phyloP scores from a whole-genome alignment of 2,113 vertebrate genomes.

The Panthera uncia region DNA sequence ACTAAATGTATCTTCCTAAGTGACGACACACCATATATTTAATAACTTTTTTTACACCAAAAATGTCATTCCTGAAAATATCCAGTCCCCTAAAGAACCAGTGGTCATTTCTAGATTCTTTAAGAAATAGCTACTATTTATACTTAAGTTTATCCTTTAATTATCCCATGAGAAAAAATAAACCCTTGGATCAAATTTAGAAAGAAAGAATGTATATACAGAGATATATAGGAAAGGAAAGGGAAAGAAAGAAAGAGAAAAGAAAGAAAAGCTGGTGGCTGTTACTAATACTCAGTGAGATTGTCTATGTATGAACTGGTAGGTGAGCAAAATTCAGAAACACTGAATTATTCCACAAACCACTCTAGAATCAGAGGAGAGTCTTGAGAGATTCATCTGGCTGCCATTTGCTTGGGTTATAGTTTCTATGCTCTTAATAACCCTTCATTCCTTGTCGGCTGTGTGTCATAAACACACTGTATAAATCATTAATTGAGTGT shows the following conservation, averaged over 20 bases:
- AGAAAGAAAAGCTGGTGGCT: not conserved
- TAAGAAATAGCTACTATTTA: not conserved
- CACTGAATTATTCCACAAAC: not conserved
- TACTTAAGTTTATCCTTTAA: not conserved
- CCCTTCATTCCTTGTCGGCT: not conserved
- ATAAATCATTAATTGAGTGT: conserved; percentile 10
- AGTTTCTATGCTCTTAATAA: not conserved
- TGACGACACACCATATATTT: not conserved
- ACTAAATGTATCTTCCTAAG: not conserved
- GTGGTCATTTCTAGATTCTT: not conserved
- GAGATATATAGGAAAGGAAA: not conserved
- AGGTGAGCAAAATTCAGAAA: not conserved
- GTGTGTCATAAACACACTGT: not conserved
- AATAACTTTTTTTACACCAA: not conserved
- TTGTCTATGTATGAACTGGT: not conserved
- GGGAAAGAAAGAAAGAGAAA: not conserved
- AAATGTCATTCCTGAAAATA: not conserved
- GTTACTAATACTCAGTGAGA: not conserved
- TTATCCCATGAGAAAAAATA: not conserved
- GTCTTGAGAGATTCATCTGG: not conserved
- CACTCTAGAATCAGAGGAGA: not conserved
- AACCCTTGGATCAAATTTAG: not conserved
- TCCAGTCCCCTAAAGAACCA: not conserved
- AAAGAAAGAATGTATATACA: not conserved
- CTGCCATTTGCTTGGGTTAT: not conserved